Evolutionary conservation across 2,113 vertebrate species (phyloP).

Genomic region (Hiodon tergisus): DNA sequence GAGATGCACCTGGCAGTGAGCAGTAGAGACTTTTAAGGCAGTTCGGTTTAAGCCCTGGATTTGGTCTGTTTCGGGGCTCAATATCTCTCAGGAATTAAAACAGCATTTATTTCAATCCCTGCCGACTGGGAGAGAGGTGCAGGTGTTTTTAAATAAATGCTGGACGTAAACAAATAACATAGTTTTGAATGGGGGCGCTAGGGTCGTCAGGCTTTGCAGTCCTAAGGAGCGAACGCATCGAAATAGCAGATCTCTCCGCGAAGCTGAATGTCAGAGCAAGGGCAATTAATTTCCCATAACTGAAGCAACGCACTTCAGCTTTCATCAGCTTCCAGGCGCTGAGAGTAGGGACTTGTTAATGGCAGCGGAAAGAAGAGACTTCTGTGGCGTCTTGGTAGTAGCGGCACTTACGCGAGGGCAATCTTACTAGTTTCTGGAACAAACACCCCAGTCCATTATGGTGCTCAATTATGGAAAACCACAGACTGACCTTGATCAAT

Average conservation of each 20-base stretch:
- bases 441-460: neutral
- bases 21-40: too few species aligned
- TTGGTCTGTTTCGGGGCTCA: too few species aligned
- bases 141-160: too few species aligned
- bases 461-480: neutral
- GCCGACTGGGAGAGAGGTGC: too few species aligned
- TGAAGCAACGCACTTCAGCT: neutral
- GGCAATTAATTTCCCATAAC: conserved; percentile 11
- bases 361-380: too few species aligned
- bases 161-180: too few species aligned
- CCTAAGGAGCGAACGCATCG: neutral
- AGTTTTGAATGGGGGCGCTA: too few species aligned
- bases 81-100: too few species aligned
- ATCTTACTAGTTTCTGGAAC: neutral
- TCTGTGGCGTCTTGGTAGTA: neutral
- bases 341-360: neutral
- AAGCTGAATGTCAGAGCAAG: neutral
- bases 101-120: too few species aligned
- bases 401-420: neutral
- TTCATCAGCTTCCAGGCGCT: neutral
- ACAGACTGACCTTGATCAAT: neutral
- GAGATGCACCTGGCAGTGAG: too few species aligned
- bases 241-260: neutral
- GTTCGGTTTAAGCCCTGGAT: too few species aligned
- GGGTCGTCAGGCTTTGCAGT: neutral